phyloP scores from a whole-genome alignment of 2,888 invertebrate genomes.

The Aphelenchoides bicaudatus region DNA sequence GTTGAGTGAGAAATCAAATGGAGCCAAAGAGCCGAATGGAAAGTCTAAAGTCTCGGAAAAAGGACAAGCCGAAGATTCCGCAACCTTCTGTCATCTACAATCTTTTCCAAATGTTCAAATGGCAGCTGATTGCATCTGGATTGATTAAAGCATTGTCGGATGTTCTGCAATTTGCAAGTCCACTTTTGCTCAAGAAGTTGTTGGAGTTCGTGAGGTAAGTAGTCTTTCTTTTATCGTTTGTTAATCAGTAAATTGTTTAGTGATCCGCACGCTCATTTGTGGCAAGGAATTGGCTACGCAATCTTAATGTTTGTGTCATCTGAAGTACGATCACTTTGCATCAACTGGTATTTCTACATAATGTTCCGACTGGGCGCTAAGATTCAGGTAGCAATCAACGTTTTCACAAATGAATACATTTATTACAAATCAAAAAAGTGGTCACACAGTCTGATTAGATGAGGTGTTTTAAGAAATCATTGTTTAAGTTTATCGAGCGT shows the following conservation, averaged over 20 bases:
- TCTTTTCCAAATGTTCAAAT: conserved; percentile 80
- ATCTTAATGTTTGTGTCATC: conserved; percentile 61
- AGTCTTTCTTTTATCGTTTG: conserved; percentile 38
- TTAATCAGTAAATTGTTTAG: conserved; percentile 62
- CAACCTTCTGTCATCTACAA: conserved; percentile 78
- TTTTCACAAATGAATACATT: conserved; percentile 64
- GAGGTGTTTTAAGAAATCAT: too few relatives aligned
- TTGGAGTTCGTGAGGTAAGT: background rate
- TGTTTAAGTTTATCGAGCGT: too few relatives aligned
- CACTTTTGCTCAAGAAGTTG: conserved; percentile 78
- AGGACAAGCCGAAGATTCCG: conserved; percentile 20
- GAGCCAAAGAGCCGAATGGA: background rate
- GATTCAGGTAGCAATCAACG: conserved; percentile 63
- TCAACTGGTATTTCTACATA: conserved; percentile 64
- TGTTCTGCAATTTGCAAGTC: conserved; percentile 78
- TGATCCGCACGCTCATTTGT: conserved; percentile 42
- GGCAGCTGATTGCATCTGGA: conserved; percentile 80
- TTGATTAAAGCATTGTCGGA: conserved; percentile 49
- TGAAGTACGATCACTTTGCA: conserved; percentile 62
- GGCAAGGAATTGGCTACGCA: conserved; percentile 53
- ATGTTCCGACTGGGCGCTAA: conserved; percentile 64
- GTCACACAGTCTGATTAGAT: too few relatives aligned
- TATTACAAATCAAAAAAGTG: too few relatives aligned
- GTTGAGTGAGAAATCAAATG: conserved; percentile 21
- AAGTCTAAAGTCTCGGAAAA: conserved; percentile 6